Conservation (phyloP, 2,113 vertebrate species). For the Plotosus lineatus region DNA sequence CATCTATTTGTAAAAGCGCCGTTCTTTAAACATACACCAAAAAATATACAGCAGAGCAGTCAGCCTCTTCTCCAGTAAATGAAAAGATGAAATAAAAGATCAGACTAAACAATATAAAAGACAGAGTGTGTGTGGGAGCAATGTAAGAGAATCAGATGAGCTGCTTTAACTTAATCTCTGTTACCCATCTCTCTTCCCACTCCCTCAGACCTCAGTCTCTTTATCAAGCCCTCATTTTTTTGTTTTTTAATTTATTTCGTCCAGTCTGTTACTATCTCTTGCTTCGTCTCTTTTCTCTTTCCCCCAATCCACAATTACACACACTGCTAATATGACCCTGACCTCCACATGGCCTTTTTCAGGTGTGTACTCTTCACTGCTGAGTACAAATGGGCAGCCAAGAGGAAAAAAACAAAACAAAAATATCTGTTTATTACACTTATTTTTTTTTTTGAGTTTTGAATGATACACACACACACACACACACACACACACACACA, state of each 20-base stretch:
- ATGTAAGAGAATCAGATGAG: constrained; percentile 10
- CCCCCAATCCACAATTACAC: background rate
- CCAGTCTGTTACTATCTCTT: background rate
- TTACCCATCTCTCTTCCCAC: background rate
- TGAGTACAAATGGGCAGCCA: background rate
- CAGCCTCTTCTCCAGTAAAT: constrained; percentile 1
- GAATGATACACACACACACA: no score
- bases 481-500: no score
- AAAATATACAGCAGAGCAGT: background rate
- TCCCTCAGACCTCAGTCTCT: background rate
- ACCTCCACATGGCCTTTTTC: constrained; percentile 12
- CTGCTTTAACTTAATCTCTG: background rate
- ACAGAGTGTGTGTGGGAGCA: background rate
- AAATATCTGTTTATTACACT: constrained; percentile 14
- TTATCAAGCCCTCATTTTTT: background rate
- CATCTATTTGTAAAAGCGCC: background rate
- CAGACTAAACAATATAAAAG: background rate
- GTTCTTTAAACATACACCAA: background rate
- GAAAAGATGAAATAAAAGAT: constrained; percentile 4
- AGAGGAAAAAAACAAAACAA: background rate
- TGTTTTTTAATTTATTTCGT: no score
- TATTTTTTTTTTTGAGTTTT: background rate
- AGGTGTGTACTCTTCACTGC: background rate
- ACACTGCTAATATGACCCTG: constrained; percentile 5
- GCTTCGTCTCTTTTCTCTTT: background rate